Evolutionary conservation across 2,113 vertebrate genomes (phyloP).

Genomic region (Campylomormyrus tamandua): DNA sequence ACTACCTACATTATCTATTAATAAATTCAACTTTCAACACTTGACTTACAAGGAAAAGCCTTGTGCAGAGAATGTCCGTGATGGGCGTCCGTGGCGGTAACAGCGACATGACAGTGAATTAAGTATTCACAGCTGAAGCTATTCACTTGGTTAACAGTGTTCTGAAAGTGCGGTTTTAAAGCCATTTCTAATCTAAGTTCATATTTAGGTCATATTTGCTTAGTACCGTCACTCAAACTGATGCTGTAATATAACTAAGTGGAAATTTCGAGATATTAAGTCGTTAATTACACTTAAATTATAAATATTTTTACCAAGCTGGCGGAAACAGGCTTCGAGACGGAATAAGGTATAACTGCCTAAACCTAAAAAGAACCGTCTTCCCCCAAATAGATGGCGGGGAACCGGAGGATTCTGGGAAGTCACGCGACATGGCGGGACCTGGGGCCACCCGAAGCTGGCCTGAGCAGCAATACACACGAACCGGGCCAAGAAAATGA

Average conservation of each 20-base stretch:
- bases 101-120: background rate
- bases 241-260: too few relatives aligned
- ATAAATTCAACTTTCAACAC: background rate
- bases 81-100: background rate
- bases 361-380: background rate
- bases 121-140: background rate
- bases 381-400: background rate
- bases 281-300: too few relatives aligned
- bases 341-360: background rate
- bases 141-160: background rate
- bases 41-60: background rate
- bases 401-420: background rate
- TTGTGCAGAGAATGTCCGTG: background rate
- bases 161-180: background rate
- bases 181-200: background rate
- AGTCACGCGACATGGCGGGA: background rate
- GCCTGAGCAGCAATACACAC: background rate
- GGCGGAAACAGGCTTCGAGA: background rate
- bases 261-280: too few relatives aligned
- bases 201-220: too few relatives aligned
- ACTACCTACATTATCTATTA: background rate
- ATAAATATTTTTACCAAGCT: too few relatives aligned
- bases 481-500: background rate
- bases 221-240: too few relatives aligned
- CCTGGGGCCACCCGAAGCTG: background rate